Conservation (phyloP, 2,888 invertebrate genomes). For the Lamellibrachia satsuma region DNA sequence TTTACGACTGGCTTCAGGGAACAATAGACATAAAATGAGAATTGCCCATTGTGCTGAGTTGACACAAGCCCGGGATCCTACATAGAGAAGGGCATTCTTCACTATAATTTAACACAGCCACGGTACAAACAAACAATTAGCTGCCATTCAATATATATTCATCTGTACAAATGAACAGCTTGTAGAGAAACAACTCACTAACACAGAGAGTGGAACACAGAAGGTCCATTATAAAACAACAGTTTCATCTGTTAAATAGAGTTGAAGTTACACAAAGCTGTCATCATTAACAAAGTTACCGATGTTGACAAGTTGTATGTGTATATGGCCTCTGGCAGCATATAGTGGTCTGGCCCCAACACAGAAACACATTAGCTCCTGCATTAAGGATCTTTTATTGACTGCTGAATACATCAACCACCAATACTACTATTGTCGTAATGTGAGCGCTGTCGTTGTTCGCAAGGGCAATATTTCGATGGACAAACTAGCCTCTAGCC, state of each 20-base stretch:
- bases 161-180: neutral
- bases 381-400: neutral
- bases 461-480: neutral
- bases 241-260: neutral
- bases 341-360: neutral
- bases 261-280: neutral
- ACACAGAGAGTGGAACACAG: neutral
- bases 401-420: neutral
- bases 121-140: neutral
- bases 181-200: neutral
- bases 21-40: neutral
- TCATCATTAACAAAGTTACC: neutral
- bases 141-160: neutral
- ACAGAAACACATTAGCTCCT: neutral
- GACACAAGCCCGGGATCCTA: neutral
- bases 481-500: neutral
- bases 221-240: neutral
- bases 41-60: neutral
- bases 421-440: neutral
- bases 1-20: neutral
- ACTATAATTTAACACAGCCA: neutral
- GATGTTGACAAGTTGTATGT: neutral
- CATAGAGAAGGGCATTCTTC: neutral
- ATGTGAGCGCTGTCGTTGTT: neutral
- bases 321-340: neutral